phyloP scores from a whole-genome alignment of 2,888 invertebrate genomes.

The Eristalis pertinax region DNA sequence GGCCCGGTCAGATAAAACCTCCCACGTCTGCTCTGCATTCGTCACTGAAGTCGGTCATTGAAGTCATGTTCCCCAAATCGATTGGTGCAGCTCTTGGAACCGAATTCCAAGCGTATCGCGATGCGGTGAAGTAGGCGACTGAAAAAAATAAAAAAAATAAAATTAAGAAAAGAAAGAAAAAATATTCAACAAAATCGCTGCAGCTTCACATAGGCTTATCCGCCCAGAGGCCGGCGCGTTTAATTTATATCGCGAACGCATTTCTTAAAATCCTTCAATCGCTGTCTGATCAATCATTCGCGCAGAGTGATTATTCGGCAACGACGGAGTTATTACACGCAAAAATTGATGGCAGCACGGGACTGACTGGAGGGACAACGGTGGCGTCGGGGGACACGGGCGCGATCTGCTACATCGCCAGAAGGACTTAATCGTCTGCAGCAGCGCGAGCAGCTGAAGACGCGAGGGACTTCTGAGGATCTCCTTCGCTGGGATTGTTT shows the following conservation, averaged over 20 bases:
- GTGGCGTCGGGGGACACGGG: conserved; percentile 48
- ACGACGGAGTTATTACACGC: conserved; percentile 63
- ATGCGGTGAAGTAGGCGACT: not conserved
- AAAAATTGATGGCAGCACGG: not conserved
- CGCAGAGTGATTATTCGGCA: conserved; percentile 71
- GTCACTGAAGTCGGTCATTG: conserved; percentile 10
- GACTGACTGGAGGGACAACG: not conserved
- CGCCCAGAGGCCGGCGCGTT: conserved; percentile 63
- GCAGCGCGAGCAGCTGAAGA: conserved; percentile 27
- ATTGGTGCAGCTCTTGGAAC: conserved; percentile 31
- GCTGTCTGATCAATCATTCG: conserved; percentile 72
- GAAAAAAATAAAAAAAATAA: not conserved
- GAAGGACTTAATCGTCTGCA: conserved; percentile 63
- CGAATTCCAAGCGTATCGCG: conserved; percentile 1
- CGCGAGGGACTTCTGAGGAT: conserved; percentile 43
- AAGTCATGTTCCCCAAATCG: conserved; percentile 36
- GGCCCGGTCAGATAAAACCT: conserved; percentile 33
- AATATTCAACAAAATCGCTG: conserved; percentile 3
- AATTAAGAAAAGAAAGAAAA: not conserved
- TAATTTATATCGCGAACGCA: conserved; percentile 71
- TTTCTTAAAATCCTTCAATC: conserved; percentile 72
- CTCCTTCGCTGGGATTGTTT: conserved; percentile 38
- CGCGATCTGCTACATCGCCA: conserved; percentile 65
- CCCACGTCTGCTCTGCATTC: conserved; percentile 30
- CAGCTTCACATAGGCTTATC: conserved; percentile 47